These are phyloP conservation scores for Eriosoma lanigerum DNA, from an alignment of 1,140 invertebrate genomes.

Conservation along the genomic window DNA sequence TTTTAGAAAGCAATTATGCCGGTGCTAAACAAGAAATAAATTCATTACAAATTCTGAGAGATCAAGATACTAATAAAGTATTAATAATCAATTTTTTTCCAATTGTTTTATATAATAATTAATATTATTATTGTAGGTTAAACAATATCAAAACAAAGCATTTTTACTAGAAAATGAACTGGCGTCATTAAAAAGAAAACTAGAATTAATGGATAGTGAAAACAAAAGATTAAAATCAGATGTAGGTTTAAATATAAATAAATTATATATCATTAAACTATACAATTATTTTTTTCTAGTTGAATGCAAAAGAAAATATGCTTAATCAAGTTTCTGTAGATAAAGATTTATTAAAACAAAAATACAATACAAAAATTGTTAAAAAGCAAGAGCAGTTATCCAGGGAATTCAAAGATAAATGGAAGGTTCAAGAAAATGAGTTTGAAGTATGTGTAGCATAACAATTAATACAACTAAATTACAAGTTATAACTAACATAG, in stretches of 20 bases:
- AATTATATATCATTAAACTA: too few relatives aligned
- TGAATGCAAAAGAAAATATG: conserved; percentile 66
- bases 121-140: conserved; percentile 2
- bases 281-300: conserved; percentile 21
- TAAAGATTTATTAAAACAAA: conserved; percentile 73
- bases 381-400: conserved; percentile 70
- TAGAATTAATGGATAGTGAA: conserved; percentile 40
- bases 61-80: conserved; percentile 65
- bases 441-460: conserved; percentile 59
- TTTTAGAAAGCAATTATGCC: conserved; percentile 69
- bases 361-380: conserved; percentile 70
- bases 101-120: not conserved
- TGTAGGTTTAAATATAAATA: not conserved
- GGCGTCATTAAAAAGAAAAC: conserved; percentile 35
- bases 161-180: conserved; percentile 43
- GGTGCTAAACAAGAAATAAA: conserved; percentile 67
- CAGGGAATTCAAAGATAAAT: conserved; percentile 66
- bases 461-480: too few relatives aligned
- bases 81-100: not conserved
- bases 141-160: conserved; percentile 45
- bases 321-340: conserved; percentile 73
- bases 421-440: conserved; percentile 69
- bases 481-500: too few relatives aligned
- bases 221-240: conserved; percentile 46
- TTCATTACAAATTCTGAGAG: conserved; percentile 64